Percentiles rank a stretch among this genome's conserved stretches.
These are phyloP conservation scores for Acromyrmex charruanus DNA, from an alignment of 1,140 invertebrate genomes.

Conservation along the genomic window DNA sequence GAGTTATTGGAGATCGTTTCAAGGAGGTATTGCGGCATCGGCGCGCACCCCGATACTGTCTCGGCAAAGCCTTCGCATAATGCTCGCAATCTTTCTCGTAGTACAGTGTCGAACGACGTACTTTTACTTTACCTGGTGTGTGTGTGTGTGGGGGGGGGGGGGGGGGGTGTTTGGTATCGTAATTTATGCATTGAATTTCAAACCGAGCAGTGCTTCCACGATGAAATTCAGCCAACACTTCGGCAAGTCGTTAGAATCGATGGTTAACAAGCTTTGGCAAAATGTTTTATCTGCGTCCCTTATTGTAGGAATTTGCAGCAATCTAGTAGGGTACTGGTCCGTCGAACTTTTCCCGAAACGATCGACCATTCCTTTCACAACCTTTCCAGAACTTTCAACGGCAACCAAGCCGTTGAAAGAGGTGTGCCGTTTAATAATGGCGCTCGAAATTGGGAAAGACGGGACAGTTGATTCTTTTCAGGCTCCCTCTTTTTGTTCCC, in stretches of 20 bases:
- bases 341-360: conserved; percentile 60
- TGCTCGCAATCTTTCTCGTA: conserved; percentile 54
- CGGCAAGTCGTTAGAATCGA: conserved; percentile 60
- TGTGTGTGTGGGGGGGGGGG: too few relatives aligned
- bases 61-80: conserved; percentile 45
- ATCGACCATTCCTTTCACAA: conserved; percentile 54
- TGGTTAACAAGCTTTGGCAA: conserved; percentile 58
- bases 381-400: conserved; percentile 52
- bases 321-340: neutral
- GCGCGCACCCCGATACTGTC: conserved; percentile 42
- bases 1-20: conserved; percentile 63
- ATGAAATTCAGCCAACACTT: conserved; percentile 48
- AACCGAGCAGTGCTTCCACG: conserved; percentile 34
- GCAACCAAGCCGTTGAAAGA: neutral
- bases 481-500: neutral
- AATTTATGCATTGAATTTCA: conserved; percentile 74
- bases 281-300: conserved; percentile 62
- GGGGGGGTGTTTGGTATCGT: conserved; percentile 42
- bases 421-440: conserved; percentile 59
- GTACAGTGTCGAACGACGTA: conserved; percentile 5
- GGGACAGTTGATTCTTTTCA: conserved; percentile 53
- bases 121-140: conserved; percentile 52
- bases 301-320: conserved; percentile 37
- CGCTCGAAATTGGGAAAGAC: conserved; percentile 35
- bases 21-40: conserved; percentile 54